Evolutionary conservation across 2,888 invertebrate species (phyloP).

Genomic region (Biston betularia): DNA sequence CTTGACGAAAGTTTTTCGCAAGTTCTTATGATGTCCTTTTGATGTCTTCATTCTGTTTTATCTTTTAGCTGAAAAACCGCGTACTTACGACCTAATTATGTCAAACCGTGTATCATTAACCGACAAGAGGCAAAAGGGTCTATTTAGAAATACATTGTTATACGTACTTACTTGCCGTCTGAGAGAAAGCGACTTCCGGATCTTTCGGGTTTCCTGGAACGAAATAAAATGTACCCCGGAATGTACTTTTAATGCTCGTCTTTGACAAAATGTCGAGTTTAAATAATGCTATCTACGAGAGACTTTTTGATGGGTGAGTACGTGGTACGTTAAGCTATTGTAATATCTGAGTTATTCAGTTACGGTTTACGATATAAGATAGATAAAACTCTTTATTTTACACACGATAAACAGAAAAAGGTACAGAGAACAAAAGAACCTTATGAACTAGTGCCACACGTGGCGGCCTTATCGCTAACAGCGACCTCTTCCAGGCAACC

Average conservation of each 20-base stretch:
- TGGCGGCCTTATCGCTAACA: too few relatives aligned
- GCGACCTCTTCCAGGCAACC: too few relatives aligned
- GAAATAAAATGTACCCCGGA: slow-evolving; percentile 45
- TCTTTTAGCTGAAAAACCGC: background rate
- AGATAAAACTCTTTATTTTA: too few relatives aligned
- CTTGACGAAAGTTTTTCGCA: too few relatives aligned
- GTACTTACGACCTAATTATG: background rate
- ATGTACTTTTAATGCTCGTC: background rate
- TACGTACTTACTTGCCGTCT: slow-evolving; percentile 41
- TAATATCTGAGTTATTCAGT: too few relatives aligned
- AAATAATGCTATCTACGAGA: background rate
- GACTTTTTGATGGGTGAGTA: background rate
- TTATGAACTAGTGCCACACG: too few relatives aligned
- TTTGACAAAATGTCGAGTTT: background rate
- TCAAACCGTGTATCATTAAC: slow-evolving; percentile 7
- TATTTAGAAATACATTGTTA: slow-evolving; percentile 26
- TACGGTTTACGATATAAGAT: too few relatives aligned
- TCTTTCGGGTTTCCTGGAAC: slow-evolving; percentile 59
- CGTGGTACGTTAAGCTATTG: too few relatives aligned
- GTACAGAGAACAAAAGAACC: too few relatives aligned
- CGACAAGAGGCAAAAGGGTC: slow-evolving; percentile 11
- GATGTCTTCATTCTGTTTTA: background rate
- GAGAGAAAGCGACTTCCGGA: slow-evolving; percentile 62
- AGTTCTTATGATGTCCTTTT: background rate
- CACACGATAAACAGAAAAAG: too few relatives aligned